Evolutionary conservation across 2,113 vertebrate species (phyloP), one percentile per base, ranked within the genome.

Genomic region (Urocolius indicus): DNA sequence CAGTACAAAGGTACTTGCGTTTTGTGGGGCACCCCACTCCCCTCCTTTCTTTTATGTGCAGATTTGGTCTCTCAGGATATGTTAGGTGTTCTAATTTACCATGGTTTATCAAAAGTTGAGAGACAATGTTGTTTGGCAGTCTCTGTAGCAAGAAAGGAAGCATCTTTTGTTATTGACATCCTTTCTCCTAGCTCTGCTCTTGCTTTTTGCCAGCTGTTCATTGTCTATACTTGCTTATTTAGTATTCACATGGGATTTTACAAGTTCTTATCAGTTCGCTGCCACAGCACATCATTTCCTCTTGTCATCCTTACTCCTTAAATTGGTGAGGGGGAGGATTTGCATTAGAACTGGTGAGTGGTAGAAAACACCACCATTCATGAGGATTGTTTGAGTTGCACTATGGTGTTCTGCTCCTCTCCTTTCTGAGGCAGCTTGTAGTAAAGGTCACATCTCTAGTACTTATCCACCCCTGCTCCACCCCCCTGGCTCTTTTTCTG

Each of bases 161-260:
- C 89, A 88, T 98, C 94, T 98, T 97, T 98, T 97, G 95, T 98
- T 97, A 96, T 92, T 96, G 95, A 97, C 95, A 96, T 97, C 96
- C 95, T 96, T 97, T 98, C 95, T 97, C 93, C 90, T 98, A 95
- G 95, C 88, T 93, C 91, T 92, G 95, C 87, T 97, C 94, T 85
- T 97, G 91, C 95, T 97, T 97, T 98, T 97, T 96, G 90, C 91
- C 96, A 96, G 95, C 95, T 97, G 84, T 87, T 97, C 86, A 95
- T 97, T 97, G 91, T 98, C 93, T 97, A 12, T 90, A 55, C 94
- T 95, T 98, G 96, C 91, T 96, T 97, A 82, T 96, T 83, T 92
- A 96, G 91, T 97, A 96, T 94, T 95, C 95, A 91, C 90, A 92
- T 88, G 96, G 95, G 90, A 97, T 93, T 97, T 96, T 95, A 95